Evolutionary conservation across 2,888 invertebrate species (phyloP), one percentile per base, ranked within the genome.

Genomic region (Agrochola litura): DNA sequence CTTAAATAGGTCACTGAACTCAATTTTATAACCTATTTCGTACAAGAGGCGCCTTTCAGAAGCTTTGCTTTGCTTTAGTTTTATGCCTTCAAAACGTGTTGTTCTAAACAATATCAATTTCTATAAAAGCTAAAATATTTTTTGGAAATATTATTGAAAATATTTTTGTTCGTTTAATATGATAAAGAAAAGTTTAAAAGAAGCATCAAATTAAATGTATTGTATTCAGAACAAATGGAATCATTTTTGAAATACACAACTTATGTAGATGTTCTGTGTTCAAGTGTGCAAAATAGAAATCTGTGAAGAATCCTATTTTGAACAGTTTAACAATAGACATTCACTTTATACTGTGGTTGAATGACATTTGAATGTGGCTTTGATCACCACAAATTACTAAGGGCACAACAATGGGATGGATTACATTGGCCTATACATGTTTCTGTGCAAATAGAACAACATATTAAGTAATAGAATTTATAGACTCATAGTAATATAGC

Each of bases 1-100:
- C 86, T 82, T 78, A 82, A 76, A 79, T 69, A 79, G 84, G 86
- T 84, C 84, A 83, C 58, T 79, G 84, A 79, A 79, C 84, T 66
- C 83, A 78, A 85, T 82, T 85, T 79, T 86, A 82, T 72, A 83
- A 79, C 76, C 86, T 76, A 79, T 79, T 82, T 79, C 60, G 66
- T 69, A 70, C 66, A 85, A 85, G 82, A 73, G 75, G 72, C 70
- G 79, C 78, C 70, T 79, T 82, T 83, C 63, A 72, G 43, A 54
- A 56, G 65, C 37, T 66, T 68, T 43, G 68, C 49, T 75, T 65
- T 80, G 16, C 43, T 60, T 76, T 74, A 67, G 69, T 69, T 79
- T 82, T 79, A 82, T 76, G 69, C 60, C 54, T 63, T 58, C 6
- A 25, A 76, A 85, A 67, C 60, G 49, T 73, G 82, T 72, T 61